Evolutionary conservation across 2,888 invertebrate species (phyloP).

Genomic region (Apamea crenata): DNA sequence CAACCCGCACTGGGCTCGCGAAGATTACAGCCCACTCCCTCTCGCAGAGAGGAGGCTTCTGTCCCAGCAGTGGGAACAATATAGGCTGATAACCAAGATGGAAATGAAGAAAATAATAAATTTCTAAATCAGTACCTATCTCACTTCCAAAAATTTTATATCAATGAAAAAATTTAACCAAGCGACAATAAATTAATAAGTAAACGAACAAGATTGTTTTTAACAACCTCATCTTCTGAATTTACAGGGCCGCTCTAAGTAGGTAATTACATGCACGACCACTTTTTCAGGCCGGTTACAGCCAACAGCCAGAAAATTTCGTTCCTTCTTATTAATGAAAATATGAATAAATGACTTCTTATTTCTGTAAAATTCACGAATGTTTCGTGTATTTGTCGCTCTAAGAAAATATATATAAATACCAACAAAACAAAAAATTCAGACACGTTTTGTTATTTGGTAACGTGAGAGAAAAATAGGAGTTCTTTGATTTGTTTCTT

Average conservation of each 20-base stretch:
- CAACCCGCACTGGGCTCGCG: not conserved
- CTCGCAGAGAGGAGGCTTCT: not conserved
- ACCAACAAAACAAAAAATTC: not conserved
- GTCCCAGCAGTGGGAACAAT: not conserved
- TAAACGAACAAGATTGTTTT: slow-evolving; percentile 42
- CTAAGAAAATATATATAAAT: not conserved
- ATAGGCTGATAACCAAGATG: not conserved
- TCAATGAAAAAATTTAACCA: slow-evolving; percentile 30
- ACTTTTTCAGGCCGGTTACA: slow-evolving; percentile 45
- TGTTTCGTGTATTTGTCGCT: not conserved
- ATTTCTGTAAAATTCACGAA: slow-evolving; percentile 32
- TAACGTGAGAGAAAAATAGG: not conserved
- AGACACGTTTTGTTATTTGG: no score
- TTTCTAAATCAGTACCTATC: not conserved
- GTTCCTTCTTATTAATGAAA: slow-evolving; percentile 41
- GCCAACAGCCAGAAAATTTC: slow-evolving; percentile 32
- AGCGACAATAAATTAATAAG: slow-evolving; percentile 39
- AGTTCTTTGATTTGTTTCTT: not conserved
- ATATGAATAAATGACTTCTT: slow-evolving; percentile 50
- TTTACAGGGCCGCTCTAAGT: slow-evolving; percentile 44
- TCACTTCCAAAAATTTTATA: not conserved
- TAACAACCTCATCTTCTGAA: slow-evolving; percentile 50
- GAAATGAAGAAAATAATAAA: not conserved
- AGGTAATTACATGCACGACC: slow-evolving; percentile 60
- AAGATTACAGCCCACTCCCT: not conserved